These are phyloP conservation scores for Salvelinus alpinus DNA, from an alignment of 2,113 vertebrate genomes.

Conservation along the genomic window DNA sequence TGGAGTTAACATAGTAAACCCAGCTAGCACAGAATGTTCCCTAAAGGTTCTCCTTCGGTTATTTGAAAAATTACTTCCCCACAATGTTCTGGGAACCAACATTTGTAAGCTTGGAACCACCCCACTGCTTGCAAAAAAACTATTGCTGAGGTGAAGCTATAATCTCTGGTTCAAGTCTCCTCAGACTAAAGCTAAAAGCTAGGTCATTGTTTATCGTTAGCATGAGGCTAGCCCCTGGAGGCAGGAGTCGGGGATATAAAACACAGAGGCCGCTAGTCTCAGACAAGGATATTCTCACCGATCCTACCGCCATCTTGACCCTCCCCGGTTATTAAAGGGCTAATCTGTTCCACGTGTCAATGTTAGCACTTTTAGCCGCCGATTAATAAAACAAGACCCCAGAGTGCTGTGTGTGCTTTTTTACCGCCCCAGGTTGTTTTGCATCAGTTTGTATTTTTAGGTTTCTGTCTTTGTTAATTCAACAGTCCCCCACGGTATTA, in stretches of 20 bases:
- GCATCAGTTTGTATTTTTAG: conserved; percentile 67
- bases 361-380: conserved; percentile 89
- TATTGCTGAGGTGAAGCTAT: not conserved
- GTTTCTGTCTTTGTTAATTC: conserved; percentile 68
- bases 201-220: conserved; percentile 38
- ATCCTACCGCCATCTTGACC: conserved; percentile 79
- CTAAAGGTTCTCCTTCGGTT: too few relatives aligned
- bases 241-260: conserved; percentile 62
- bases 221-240: conserved; percentile 30
- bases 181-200: not conserved
- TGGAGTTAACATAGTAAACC: conserved; percentile 7
- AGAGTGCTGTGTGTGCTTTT: conserved; percentile 78
- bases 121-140: too few relatives aligned
- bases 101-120: too few relatives aligned
- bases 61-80: too few relatives aligned
- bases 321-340: conserved; percentile 79
- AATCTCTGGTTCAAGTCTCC: not conserved
- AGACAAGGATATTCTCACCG: conserved; percentile 78
- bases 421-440: conserved; percentile 70
- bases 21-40: too few relatives aligned
- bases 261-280: conserved; percentile 59
- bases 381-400: conserved; percentile 90
- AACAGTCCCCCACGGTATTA: conserved; percentile 67
- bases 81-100: too few relatives aligned
- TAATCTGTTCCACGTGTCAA: conserved; percentile 92